Evolutionary conservation across 92 coral and sea anemone genomes (phyloP).

Genomic region (Blastomussa wellsi): DNA sequence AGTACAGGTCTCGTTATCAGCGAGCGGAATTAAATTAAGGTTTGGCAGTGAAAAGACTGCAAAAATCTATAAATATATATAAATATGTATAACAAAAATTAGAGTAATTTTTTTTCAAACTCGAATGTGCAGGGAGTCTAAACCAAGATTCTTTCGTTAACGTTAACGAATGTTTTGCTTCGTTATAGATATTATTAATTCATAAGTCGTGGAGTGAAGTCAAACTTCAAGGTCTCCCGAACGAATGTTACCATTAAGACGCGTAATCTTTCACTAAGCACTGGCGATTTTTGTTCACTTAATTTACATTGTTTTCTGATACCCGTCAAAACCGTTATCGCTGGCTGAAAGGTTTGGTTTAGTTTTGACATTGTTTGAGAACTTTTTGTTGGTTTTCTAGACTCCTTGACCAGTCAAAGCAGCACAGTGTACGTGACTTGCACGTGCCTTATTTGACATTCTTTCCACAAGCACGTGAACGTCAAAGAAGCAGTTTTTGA

Average conservation of each 20-base stretch:
- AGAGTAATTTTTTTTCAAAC: slow-evolving; percentile 30
- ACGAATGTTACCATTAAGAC: slow-evolving; percentile 12
- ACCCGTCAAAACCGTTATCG: background rate
- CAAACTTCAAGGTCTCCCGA: slow-evolving; percentile 29
- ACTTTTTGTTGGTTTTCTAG: background rate
- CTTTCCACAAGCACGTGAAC: background rate
- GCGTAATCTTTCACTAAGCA: slow-evolving; percentile 3
- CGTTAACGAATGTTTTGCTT: slow-evolving; percentile 23
- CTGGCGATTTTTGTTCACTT: slow-evolving; percentile 13
- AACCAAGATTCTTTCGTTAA: slow-evolving; percentile 20
- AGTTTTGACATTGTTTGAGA: background rate
- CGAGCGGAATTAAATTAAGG: slow-evolving; percentile 10
- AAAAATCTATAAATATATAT: slow-evolving; percentile 3
- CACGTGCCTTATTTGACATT: too few relatives aligned
- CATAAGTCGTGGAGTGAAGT: slow-evolving; percentile 33
- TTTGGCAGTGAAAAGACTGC: slow-evolving; percentile 19
- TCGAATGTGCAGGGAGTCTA: slow-evolving; percentile 41
- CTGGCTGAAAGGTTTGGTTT: background rate
- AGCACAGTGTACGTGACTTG: background rate
- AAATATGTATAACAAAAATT: slow-evolving; percentile 12
- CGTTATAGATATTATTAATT: slow-evolving; percentile 28
- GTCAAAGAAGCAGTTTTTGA: background rate
- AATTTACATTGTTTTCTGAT: slow-evolving; percentile 15
- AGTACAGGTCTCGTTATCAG: background rate
- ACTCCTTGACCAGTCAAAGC: background rate